Conservation (phyloP, 1,140 invertebrate species). For the Linepithema humile region DNA sequence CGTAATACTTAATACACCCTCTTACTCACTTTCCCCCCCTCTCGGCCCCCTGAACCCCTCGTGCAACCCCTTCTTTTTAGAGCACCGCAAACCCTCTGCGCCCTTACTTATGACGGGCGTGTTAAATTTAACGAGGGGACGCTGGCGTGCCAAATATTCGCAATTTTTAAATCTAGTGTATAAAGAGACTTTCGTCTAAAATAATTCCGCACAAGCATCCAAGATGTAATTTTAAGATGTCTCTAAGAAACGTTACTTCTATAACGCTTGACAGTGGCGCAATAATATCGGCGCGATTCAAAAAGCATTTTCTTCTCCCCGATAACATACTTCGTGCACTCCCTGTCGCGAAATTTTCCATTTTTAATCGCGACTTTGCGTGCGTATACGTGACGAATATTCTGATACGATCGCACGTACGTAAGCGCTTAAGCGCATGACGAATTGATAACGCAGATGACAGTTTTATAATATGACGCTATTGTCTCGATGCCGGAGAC, state of each 20-base stretch:
- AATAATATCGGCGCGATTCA: not conserved
- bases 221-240: too few relatives aligned
- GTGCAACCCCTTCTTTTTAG: constrained; percentile 65
- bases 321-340: not conserved
- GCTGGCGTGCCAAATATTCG: constrained; percentile 54
- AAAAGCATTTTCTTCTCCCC: not conserved
- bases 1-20: constrained; percentile 69
- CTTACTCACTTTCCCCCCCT: constrained; percentile 43
- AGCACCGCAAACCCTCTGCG: constrained; percentile 36
- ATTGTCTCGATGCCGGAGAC: not conserved
- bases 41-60: constrained; percentile 44
- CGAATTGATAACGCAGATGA: not conserved
- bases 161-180: constrained; percentile 50
- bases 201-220: not conserved
- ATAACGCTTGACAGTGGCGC: too few relatives aligned
- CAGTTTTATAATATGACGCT: not conserved
- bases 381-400: not conserved
- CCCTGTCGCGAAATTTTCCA: not conserved
- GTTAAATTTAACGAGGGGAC: constrained; percentile 72
- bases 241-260: too few relatives aligned
- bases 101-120: constrained; percentile 61
- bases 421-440: not conserved
- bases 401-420: not conserved
- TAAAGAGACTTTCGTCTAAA: not conserved
- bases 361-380: not conserved